Conservation (phyloP, 2,888 invertebrate genomes). For the Ochlodes sylvanus region DNA sequence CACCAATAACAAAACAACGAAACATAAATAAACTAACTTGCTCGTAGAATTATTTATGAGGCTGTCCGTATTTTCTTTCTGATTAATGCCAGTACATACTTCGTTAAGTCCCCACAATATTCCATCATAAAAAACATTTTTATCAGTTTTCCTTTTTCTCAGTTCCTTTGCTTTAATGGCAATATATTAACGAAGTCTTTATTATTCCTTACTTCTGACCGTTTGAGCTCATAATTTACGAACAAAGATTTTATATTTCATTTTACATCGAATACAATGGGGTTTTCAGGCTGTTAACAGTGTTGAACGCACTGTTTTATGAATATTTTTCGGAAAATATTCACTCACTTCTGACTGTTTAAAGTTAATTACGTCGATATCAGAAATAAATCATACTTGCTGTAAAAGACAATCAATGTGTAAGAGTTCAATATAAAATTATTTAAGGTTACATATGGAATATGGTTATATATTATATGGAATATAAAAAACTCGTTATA, state of each 20-base stretch:
- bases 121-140: slow-evolving; percentile 12
- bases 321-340: too few species aligned
- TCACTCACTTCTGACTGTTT: too few species aligned
- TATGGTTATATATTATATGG: too few species aligned
- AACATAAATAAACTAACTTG: slow-evolving; percentile 2
- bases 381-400: too few species aligned
- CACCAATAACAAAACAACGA: slow-evolving; percentile 1
- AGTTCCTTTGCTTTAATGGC: not conserved
- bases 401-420: too few species aligned
- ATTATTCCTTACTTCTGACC: slow-evolving; percentile 2
- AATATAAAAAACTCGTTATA: too few species aligned
- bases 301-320: too few species aligned
- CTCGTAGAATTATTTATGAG: slow-evolving; percentile 5
- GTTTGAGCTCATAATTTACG: not conserved
- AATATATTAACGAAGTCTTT: slow-evolving; percentile 12
- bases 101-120: slow-evolving; percentile 8
- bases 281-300: too few species aligned
- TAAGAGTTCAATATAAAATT: too few species aligned
- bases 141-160: slow-evolving; percentile 12
- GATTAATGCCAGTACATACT: slow-evolving; percentile 7
- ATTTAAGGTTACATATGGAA: too few species aligned
- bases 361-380: too few species aligned
- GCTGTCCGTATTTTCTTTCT: slow-evolving; percentile 2
- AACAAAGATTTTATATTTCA: slow-evolving; percentile 9
- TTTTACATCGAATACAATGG: not conserved